Evolutionary conservation across 2,113 vertebrate species (phyloP).

Genomic region (Haemorhous mexicanus): DNA sequence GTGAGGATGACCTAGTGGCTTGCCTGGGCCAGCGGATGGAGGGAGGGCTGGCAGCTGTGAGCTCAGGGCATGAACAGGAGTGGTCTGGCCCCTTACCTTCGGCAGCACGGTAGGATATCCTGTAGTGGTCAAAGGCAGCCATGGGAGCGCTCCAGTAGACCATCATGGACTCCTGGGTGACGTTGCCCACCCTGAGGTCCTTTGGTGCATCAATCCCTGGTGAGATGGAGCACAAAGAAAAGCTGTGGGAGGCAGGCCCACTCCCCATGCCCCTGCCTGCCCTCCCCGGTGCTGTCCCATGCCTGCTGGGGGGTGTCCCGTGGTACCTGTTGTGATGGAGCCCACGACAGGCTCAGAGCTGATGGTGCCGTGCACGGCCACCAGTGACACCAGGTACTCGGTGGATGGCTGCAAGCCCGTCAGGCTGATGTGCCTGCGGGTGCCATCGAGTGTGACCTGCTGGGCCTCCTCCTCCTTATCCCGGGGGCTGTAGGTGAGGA

Average conservation of each 20-base stretch:
- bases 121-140: conserved; percentile 88
- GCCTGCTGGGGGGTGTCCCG: neutral
- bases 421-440: conserved; percentile 82
- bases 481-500: conserved; percentile 85
- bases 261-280: neutral
- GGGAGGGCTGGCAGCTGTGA: neutral
- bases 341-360: conserved; percentile 88
- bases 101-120: conserved; percentile 84
- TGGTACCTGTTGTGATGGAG: conserved; percentile 89
- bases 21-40: accelerated
- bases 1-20: neutral
- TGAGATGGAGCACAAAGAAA: neutral
- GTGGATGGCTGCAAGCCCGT: conserved; percentile 85
- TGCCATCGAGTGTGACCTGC: conserved; percentile 85
- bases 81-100: conserved; percentile 73
- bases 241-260: neutral
- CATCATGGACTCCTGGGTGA: conserved; percentile 84
- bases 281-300: accelerated
- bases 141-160: conserved; percentile 87
- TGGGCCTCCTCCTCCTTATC: conserved; percentile 76
- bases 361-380: conserved; percentile 84
- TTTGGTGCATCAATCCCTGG: conserved; percentile 89
- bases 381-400: conserved; percentile 86
- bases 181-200: conserved; percentile 82
- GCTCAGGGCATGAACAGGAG: neutral